Evolutionary conservation across 2,888 invertebrate species (phyloP).

Genomic region (Eupithecia subumbrata): DNA sequence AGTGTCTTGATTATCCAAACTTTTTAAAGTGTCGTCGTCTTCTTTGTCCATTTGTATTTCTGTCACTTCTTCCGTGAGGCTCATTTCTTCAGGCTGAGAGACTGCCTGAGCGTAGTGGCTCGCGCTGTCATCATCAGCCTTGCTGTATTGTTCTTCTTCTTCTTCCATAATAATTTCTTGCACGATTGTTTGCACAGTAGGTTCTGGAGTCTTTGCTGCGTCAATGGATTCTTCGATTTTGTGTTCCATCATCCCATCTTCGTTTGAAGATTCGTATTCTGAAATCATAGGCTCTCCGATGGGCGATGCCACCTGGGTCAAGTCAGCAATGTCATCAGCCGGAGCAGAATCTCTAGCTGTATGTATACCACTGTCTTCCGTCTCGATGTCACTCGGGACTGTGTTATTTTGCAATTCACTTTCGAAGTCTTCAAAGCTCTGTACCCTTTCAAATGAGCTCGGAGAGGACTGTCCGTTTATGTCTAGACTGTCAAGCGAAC

Average conservation of each 20-base stretch:
- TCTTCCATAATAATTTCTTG: constrained; percentile 79
- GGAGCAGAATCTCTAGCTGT: constrained; percentile 91
- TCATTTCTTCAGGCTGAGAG: constrained; percentile 75
- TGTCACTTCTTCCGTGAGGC: constrained; percentile 75
- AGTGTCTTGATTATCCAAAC: constrained; percentile 82
- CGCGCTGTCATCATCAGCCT: constrained; percentile 74
- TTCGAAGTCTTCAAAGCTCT: constrained; percentile 86
- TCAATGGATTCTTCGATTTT: constrained; percentile 62
- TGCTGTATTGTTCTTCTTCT: constrained; percentile 70
- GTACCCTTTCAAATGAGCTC: constrained; percentile 85
- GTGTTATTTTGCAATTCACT: constrained; percentile 85
- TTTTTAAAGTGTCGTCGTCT: constrained; percentile 81
- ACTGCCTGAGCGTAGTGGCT: constrained; percentile 77
- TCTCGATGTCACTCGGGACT: constrained; percentile 86
- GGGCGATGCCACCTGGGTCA: constrained; percentile 78
- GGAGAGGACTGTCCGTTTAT: constrained; percentile 83
- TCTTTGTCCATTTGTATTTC: constrained; percentile 82
- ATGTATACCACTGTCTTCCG: constrained; percentile 92
- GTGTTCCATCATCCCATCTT: constrained; percentile 66
- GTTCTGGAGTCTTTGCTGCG: constrained; percentile 54
- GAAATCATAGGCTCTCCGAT: constrained; percentile 76
- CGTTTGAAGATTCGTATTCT: constrained; percentile 79
- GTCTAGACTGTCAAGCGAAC: constrained; percentile 86
- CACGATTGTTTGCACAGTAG: constrained; percentile 54
- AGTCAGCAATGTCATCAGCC: constrained; percentile 88